phyloP scores from a whole-genome alignment of 2,797 vertebrate genomes.

The Silurus aristotelis region DNA sequence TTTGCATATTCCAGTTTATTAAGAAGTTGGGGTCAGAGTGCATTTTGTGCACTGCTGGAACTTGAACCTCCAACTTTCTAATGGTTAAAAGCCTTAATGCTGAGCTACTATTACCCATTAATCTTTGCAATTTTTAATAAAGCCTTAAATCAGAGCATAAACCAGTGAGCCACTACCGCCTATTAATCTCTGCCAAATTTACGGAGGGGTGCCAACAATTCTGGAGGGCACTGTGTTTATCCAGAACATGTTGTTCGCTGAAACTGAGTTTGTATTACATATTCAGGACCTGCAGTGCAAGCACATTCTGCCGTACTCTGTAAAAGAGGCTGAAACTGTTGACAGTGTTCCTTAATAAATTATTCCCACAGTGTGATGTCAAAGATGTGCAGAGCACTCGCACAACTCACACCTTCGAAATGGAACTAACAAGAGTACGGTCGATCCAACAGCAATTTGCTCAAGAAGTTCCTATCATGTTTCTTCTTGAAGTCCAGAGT shows the following conservation, averaged over 20 bases:
- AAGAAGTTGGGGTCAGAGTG: no score
- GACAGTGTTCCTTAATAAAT: conserved; percentile 14
- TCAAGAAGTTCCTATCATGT: conserved; percentile 65
- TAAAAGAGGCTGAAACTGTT: conserved; percentile 20
- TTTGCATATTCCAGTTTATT: no score
- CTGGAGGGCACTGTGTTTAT: not conserved
- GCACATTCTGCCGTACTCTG: conserved; percentile 12
- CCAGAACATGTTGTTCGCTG: not conserved
- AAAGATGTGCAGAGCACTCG: not conserved
- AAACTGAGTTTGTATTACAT: not conserved
- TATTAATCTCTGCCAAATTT: not conserved
- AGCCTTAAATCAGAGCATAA: no score
- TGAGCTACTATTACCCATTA: no score
- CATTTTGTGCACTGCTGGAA: no score
- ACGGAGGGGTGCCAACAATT: not conserved
- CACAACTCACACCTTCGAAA: not conserved
- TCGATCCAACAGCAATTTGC: conserved; percentile 57
- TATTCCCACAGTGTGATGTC: conserved; percentile 17
- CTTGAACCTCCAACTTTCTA: no score
- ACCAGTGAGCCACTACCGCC: no score
- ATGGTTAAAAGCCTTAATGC: no score
- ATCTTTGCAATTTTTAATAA: no score
- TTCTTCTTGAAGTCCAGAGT: conserved; percentile 71
- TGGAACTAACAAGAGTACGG: not conserved
- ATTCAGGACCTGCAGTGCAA: not conserved